These are phyloP conservation scores for Geotrypetes seraphini DNA, from an alignment of 2,797 vertebrate genomes.

Conservation along the genomic window DNA sequence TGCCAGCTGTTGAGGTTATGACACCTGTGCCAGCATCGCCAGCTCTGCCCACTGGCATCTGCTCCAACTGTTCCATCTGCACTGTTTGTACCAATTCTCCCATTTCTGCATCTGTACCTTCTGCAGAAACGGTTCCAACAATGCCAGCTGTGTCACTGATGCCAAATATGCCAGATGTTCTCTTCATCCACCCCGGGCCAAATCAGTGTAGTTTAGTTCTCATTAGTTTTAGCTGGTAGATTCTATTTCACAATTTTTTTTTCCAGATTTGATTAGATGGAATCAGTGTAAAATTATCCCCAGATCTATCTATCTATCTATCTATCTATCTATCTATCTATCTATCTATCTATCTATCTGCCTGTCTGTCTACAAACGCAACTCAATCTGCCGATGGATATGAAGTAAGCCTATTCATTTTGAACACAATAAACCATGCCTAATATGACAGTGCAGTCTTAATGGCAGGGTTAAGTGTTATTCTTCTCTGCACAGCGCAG, in stretches of 20 bases:
- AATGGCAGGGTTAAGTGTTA: slow-evolving; percentile 5
- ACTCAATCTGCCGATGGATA: slow-evolving; percentile 16
- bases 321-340: slow-evolving; percentile 16
- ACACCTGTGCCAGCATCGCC: slow-evolving; percentile 92
- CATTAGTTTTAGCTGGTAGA: slow-evolving; percentile 93
- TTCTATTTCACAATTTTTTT: slow-evolving; percentile 68
- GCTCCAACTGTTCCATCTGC: slow-evolving; percentile 95
- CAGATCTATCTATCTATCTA: slow-evolving; percentile 36
- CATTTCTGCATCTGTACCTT: slow-evolving; percentile 97
- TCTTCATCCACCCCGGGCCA: slow-evolving; percentile 94
- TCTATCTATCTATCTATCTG: slow-evolving; percentile 29
- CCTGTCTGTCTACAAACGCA: slow-evolving; percentile 20
- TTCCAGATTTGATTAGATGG: slow-evolving; percentile 49
- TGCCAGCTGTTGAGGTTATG: slow-evolving; percentile 99
- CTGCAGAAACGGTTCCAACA: slow-evolving; percentile 89
- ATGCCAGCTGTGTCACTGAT: slow-evolving; percentile 81
- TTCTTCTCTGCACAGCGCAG: slow-evolving; percentile 17
- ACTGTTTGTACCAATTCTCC: slow-evolving; percentile 84
- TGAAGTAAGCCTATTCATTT: slow-evolving; percentile 28
- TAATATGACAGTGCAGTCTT: slow-evolving; percentile 7
- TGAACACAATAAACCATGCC: slow-evolving; percentile 11
- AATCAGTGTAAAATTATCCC: slow-evolving; percentile 50
- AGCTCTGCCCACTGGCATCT: slow-evolving; percentile 96
- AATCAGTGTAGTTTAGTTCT: slow-evolving; percentile 90
- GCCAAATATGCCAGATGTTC: slow-evolving; percentile 99